Percentiles rank a stretch among this genome's conserved stretches.
phyloP scores from a whole-genome alignment of 2,113 vertebrate genomes.

The Canis aureus region DNA sequence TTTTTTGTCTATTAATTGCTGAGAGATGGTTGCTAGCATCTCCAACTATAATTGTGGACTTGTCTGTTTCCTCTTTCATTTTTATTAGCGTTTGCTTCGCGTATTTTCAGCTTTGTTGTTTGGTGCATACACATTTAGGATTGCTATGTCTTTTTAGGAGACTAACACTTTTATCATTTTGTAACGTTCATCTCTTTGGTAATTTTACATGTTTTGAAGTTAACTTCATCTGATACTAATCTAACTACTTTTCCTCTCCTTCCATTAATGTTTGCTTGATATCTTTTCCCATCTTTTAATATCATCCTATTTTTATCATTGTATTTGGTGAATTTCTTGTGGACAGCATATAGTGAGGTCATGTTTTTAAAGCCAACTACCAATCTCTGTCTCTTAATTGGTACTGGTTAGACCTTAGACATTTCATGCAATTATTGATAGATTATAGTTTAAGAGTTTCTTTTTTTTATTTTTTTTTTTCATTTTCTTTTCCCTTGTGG shows the following conservation, averaged over 20 bases:
- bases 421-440: background rate
- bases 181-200: background rate
- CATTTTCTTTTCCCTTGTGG: background rate
- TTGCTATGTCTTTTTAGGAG: background rate
- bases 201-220: background rate
- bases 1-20: background rate
- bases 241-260: background rate
- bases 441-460: background rate
- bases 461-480: background rate
- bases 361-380: background rate
- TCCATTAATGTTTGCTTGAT: background rate
- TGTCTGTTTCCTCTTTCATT: background rate
- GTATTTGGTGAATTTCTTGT: background rate
- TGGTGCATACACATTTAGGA: background rate
- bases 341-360: background rate
- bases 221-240: background rate
- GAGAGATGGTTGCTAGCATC: background rate
- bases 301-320: background rate
- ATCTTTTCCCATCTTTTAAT: background rate
- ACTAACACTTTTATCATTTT: background rate
- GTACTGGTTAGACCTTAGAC: background rate
- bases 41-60: background rate
- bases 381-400: background rate
- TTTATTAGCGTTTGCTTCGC: background rate
- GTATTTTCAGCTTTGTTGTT: background rate